Base-by-base conservation (phyloP, 2,797 vertebrate genomes). In the Sebastes dallii region DNA sequence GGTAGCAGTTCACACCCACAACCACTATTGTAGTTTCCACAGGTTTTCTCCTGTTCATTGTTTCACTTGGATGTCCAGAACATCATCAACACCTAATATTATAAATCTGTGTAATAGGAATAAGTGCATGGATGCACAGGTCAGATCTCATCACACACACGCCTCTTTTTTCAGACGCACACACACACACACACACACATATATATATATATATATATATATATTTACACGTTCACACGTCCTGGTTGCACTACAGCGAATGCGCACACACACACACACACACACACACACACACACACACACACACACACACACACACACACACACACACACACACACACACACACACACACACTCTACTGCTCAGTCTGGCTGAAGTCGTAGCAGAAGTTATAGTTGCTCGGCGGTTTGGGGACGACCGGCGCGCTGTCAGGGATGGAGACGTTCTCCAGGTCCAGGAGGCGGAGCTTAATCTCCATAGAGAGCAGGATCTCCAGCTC, bases 301-400 rank as follows among this genome's bases (percentile, higher is more conserved):
- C 36, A 36, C 36, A 3, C 39, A 46, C 20, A 10, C 50, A 0
- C 75, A 25, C 34, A 34, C 75, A 39, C 36, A 36, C 36, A 3
- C 39, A 46, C 20, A 10, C 50, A 0, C 75, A n/a, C n/a, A n/a
- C n/a, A n/a, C n/a, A n/a, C n/a, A n/a, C n/a, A 24, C 24, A 25
- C 34, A 34, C 75, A 39, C 36, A 36, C 36, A 3, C 39, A 46
- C 20, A 10, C 50, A 0, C 75, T 59, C 96, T 96, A 98, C 76
- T 98, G 97, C 83, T 99, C 98, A 0, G 95, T 72, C 1, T 98
- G 96, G 86, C 96, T 98, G 88, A 98, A 99, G 92, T 99, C 97
- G 2, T 99, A 99, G 95, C 97, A 99, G 96, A 99, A 99, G 92
- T 99, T 98, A 93, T 96, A 96, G 92, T 97, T 99, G 93, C 97